Percentiles rank a stretch among this genome's conserved stretches.
Evolutionary conservation across 1,140 invertebrate genomes (phyloP).

Genomic region (Neodiprion virginianus): DNA sequence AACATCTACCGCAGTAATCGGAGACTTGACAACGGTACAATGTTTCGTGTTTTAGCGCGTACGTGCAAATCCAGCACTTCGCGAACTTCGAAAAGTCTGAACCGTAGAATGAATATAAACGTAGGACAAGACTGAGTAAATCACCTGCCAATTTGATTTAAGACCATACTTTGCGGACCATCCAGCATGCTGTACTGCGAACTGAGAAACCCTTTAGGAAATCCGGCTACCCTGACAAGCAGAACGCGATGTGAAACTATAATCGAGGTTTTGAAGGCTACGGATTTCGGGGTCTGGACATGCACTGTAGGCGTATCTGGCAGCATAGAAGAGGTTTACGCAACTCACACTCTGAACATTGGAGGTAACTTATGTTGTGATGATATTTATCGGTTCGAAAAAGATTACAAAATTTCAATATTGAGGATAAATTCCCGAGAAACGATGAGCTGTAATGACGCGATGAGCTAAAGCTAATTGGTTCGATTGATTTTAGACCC

Average conservation of each 20-base stretch:
- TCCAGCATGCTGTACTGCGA: constrained; percentile 1
- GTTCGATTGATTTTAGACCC: neutral
- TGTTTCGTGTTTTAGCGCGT: neutral
- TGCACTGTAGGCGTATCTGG: neutral
- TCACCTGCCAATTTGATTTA: neutral
- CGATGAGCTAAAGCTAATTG: neutral
- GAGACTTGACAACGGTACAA: neutral
- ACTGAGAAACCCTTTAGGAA: neutral
- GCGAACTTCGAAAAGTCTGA: neutral
- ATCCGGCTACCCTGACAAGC: neutral
- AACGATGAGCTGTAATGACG: neutral
- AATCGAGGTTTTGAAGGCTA: neutral
- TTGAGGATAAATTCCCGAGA: neutral
- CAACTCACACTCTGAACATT: neutral
- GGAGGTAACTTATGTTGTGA: neutral
- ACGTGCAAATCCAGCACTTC: neutral
- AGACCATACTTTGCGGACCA: neutral
- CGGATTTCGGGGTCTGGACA: neutral
- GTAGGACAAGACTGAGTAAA: too few species aligned
- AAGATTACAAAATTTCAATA: neutral
- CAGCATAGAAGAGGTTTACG: neutral
- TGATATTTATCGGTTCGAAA: too few species aligned
- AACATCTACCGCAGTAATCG: neutral
- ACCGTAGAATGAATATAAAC: neutral
- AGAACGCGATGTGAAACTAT: neutral